These are phyloP conservation scores for Polypedilum vanderplanki DNA, from an alignment of 1,140 invertebrate genomes.

Conservation along the genomic window DNA sequence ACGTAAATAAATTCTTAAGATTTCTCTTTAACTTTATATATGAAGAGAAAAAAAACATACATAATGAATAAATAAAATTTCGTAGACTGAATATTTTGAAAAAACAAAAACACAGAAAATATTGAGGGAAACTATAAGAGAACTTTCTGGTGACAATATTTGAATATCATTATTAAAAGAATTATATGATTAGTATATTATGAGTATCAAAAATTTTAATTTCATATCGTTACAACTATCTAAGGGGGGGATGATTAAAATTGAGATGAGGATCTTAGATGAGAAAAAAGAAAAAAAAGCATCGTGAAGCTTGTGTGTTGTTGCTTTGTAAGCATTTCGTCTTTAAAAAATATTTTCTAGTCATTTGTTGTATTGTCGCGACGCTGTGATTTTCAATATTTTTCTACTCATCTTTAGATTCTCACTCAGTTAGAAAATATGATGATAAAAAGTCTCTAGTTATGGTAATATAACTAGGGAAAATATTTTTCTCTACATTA, in stretches of 20 bases:
- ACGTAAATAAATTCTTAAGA: too few relatives aligned
- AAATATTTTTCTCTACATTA: too few relatives aligned
- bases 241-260: neutral
- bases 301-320: constrained; percentile 3
- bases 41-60: too few relatives aligned
- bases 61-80: neutral
- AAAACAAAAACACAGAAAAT: neutral
- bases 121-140: neutral
- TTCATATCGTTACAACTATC: neutral
- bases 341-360: constrained; percentile 1
- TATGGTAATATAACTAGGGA: too few relatives aligned
- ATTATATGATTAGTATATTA: constrained; percentile 6
- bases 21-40: too few relatives aligned
- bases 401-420: too few relatives aligned
- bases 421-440: too few relatives aligned
- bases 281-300: neutral
- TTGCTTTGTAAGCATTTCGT: neutral
- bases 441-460: too few relatives aligned
- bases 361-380: constrained; percentile 11
- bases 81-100: neutral
- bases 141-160: constrained; percentile 19
- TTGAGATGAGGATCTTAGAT: neutral
- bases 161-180: constrained; percentile 4
- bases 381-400: neutral
- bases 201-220: neutral